These are phyloP conservation scores for Lathronympha strigana DNA, from an alignment of 2,888 invertebrate species.

Conservation along the genomic window DNA sequence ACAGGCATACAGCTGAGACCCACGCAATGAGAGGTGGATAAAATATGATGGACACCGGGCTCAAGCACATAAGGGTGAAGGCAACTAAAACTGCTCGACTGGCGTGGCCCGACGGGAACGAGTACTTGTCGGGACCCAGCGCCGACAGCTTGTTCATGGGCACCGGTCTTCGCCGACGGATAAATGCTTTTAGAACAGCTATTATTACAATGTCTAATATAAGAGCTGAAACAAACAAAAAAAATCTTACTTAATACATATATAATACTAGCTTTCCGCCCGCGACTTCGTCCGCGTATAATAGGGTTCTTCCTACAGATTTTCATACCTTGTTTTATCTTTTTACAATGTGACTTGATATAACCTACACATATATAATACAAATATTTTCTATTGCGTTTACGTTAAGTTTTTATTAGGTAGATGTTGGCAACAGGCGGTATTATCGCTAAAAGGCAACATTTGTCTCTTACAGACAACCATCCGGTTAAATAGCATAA, in stretches of 20 bases:
- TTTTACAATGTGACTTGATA: no score
- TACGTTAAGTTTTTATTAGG: no score
- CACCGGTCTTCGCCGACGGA: slow-evolving; percentile 90
- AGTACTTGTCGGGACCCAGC: slow-evolving; percentile 93
- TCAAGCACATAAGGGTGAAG: slow-evolving; percentile 87
- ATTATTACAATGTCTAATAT: slow-evolving; percentile 91
- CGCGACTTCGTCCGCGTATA: no score
- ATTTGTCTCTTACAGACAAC: no score
- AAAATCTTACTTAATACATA: neutral
- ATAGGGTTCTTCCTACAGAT: no score
- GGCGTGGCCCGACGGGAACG: slow-evolving; percentile 97
- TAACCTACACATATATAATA: no score
- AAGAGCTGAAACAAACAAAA: slow-evolving; percentile 86
- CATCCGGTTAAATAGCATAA: no score
- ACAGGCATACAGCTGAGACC: slow-evolving; percentile 89
- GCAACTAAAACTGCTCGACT: slow-evolving; percentile 92
- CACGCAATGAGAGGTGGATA: slow-evolving; percentile 88
- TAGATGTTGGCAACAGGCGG: no score
- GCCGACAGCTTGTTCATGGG: slow-evolving; percentile 88
- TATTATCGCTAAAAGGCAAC: no score
- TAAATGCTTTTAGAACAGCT: slow-evolving; percentile 90
- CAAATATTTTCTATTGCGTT: no score
- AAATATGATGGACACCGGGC: slow-evolving; percentile 85
- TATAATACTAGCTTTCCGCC: no score
- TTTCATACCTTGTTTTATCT: no score